Evolutionary conservation across 1,140 invertebrate species (phyloP), one percentile per base, ranked within the genome.

Genomic region (Parasteatoda tepidariorum): DNA sequence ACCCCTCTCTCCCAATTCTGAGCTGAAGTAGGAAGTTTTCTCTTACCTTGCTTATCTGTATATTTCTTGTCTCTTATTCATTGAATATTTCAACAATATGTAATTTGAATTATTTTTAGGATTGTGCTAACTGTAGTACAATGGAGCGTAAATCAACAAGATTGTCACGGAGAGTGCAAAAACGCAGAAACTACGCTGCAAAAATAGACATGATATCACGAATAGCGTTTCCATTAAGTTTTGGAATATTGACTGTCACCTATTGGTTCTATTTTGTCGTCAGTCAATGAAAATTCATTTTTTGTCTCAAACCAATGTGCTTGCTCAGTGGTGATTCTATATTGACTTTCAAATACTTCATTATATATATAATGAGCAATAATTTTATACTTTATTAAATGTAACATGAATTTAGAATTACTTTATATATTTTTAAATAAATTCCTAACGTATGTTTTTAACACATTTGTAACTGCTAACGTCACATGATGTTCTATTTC

Each of bases 141-240:
- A 62, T 74, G 86, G 67, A 88, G 41, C 38, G 74, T 34, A 89
- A 75, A 64, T 86, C 85, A 13, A 62, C 30, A 48, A 76, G 24
- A 13, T 79, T 62, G 11, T 67, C 61, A n/a, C 75, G 31, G 9
- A 26, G 22, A 38, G 89, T 62, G 88, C 90, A 86, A 88, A 91
- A 57, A 90, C 90, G 59, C 3, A 90, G 90, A 81, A 96, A 96
- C 88, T 95, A 94, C 87, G 95, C 96, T 5, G 96, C 95, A 0
- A 90, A 93, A 88, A 96, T 98, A 81, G 96, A 98, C 89, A 92
- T 92, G 85, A 92, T 94, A 0, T 94, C 96, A 0, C 91, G 96
- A 38, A 90, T 97, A 61, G 88, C 96, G n/a, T 98, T 98, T 88
- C 96, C 96, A 2, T 91, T 94, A 1, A 95, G 95, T 0, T 97